Base-by-base conservation (phyloP, 2,797 vertebrate genomes). In the Acestrorhynchus altus region DNA sequence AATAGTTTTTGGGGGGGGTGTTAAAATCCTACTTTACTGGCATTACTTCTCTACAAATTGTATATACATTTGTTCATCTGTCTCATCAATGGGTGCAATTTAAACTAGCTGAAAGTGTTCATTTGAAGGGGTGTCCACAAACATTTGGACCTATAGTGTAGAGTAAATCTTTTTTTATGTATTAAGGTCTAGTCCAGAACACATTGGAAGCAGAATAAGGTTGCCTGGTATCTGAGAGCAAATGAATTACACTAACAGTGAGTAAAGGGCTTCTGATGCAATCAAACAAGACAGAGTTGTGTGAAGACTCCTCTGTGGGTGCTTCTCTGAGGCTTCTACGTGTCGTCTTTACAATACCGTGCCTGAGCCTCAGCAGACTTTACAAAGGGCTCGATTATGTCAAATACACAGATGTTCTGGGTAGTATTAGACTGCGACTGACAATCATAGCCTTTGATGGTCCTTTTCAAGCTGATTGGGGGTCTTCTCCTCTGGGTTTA, bases 271-370 rank as follows among this genome's bases (percentile, higher is more conserved):
- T 26, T 59, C 26, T 59, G 13, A 59, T 59, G 15, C 56, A 59
- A 18, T 59, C 56, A 31, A 59, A 7, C 24, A 59, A 31, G 56
- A 59, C 28, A 59, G 28, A 31, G 16, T 18, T 7, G 18, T 59
- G 13, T 31, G 56, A 59, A 13, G 28, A 18, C 56, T 35, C 15
- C 15, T 59, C 56, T 22, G n/a, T 54, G 8, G 20, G 20, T 4
- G 9, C n/a, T 22, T 59, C 56, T 59, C 56, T 35, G 56, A 26
- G 26, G 56, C 56, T 59, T 59, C 56, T 59, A 20, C 54, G 26
- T 11, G 4, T 56, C 11, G 56, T 59, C 56, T 35, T 35, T 31
- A 31, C 56, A 35, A 31, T 31, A 31, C 56, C 31, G 26, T 24
- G 11, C 26, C 54, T 54, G 20, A 56, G 54, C 54, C 24, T 26